phyloP scores from a whole-genome alignment of 2,888 invertebrate species.

The Pristionchus fissidentatus region DNA sequence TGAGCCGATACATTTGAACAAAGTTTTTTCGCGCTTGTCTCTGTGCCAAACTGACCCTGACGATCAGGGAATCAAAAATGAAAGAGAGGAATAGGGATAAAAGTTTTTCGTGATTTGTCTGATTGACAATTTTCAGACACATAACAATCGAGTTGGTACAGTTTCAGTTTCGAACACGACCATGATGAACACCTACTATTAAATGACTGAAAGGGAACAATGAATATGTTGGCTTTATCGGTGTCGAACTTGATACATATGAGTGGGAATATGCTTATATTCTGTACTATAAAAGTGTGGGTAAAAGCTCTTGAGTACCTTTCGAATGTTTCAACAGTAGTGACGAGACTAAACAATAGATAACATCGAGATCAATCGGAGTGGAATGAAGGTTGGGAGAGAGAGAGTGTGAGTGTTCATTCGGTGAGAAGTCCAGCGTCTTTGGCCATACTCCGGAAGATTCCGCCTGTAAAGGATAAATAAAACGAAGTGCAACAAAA shows the following conservation, averaged over 20 bases:
- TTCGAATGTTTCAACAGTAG: constrained; percentile 43
- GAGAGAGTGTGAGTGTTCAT: not conserved
- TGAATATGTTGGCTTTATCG: too few species aligned
- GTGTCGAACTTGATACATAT: constrained; percentile 32
- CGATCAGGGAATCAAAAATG: too few species aligned
- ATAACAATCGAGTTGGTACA: too few species aligned
- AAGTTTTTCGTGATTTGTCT: too few species aligned
- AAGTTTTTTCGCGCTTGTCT: too few species aligned
- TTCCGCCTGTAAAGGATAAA: constrained; percentile 81
- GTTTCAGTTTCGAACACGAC: too few species aligned
- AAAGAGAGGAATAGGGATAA: too few species aligned
- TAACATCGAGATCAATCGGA: constrained; percentile 40
- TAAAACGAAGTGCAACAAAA: constrained; percentile 78
- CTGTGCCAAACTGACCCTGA: too few species aligned
- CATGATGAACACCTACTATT: too few species aligned
- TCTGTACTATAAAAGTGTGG: constrained; percentile 34
- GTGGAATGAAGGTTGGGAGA: not conserved
- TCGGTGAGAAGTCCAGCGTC: constrained; percentile 55
- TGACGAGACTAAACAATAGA: constrained; percentile 24
- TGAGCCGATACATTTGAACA: too few species aligned
- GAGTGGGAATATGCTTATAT: constrained; percentile 28
- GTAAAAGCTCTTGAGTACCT: constrained; percentile 33
- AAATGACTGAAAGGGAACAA: too few species aligned
- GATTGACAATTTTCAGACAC: too few species aligned
- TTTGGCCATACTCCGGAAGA: constrained; percentile 82